Base-by-base conservation (phyloP, 2,113 vertebrate genomes). In the Pampusana beccarii region DNA sequence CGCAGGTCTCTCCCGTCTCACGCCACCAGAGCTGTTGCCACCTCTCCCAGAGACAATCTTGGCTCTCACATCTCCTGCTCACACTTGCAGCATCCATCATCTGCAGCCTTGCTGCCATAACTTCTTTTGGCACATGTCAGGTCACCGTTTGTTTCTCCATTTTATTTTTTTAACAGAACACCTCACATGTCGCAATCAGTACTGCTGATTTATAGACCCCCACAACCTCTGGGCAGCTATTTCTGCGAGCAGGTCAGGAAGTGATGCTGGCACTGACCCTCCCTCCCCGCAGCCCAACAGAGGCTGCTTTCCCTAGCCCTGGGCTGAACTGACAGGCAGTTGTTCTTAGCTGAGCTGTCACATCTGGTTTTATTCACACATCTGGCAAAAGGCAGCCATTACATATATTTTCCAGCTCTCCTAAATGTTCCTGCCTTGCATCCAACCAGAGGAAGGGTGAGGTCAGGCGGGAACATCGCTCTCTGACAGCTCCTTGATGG, bases 341-440 rank as follows among this genome's bases (percentile, higher is more conserved):
- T 6, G 6, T 89, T 96, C 92, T 74, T 69, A 42, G 71, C 62
- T 86, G 65, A 25, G 82, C 93, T 96, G 95, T 74, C 93, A 57
- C 94, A 95, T 96, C 95, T 92, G 94, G 91, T 94, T 97, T 80
- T n/a, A 72, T 58, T 96, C 92, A 82, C 85, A 51, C 93, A 95
- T 94, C 97, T 97, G 96, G 93, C 97, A 73, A 36, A 19, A 86
- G 75, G 50, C 88, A 88, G 86, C 86, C 92, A 70, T 96, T 73
- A 18, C 86, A 66, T 57, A 6, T 13, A 8, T 48, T 70, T 84
- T 51, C 91, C 79, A 26, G 87, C 87, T 29, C 83, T 96, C 96
- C 83, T 87, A 33, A 86, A 64, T 48, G 80, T 61, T 74, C 86
- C 92, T 90, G 96, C 88, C 92, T 79, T 34, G 72, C 95, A 88